A percentile compares a stretch with the other conserved stretches of the same genome.
Evolutionary conservation across 2,113 vertebrate species (phyloP).

Genomic region (Psilopogon haemacephalus): DNA sequence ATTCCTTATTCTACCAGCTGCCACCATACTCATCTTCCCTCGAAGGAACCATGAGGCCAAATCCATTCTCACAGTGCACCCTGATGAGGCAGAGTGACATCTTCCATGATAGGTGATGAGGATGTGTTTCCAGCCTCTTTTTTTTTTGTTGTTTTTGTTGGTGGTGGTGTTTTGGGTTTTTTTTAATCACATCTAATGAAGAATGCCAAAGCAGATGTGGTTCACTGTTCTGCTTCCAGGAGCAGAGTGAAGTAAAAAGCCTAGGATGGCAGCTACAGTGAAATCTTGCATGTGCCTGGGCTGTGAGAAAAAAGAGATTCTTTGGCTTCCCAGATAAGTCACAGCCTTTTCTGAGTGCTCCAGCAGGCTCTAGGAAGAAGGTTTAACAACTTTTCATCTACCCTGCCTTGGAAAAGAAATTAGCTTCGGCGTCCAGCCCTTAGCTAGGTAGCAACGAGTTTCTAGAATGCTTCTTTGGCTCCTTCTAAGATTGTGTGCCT

Average conservation of each 20-base stretch:
- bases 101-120: constrained; percentile 37
- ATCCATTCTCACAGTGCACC: background rate
- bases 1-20: constrained; percentile 57
- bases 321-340: background rate
- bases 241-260: background rate
- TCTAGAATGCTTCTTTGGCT: constrained; percentile 21
- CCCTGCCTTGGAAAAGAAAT: background rate
- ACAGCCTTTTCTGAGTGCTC: background rate
- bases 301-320: background rate
- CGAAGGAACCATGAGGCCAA: background rate
- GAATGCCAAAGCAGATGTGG: constrained; percentile 17
- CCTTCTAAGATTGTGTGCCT: background rate
- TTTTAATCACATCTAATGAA: background rate
- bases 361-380: background rate
- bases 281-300: background rate
- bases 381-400: background rate
- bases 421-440: background rate
- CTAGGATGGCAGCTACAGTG: background rate
- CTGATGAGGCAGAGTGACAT: constrained; percentile 52
- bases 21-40: constrained; percentile 28
- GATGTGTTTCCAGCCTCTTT: background rate
- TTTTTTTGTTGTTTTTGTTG: no score
- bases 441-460: constrained; percentile 14
- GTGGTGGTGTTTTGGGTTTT: no score
- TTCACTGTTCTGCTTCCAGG: background rate